Base-by-base conservation (phyloP, 2,113 vertebrate genomes). In the Ginglymostoma cirratum region DNA sequence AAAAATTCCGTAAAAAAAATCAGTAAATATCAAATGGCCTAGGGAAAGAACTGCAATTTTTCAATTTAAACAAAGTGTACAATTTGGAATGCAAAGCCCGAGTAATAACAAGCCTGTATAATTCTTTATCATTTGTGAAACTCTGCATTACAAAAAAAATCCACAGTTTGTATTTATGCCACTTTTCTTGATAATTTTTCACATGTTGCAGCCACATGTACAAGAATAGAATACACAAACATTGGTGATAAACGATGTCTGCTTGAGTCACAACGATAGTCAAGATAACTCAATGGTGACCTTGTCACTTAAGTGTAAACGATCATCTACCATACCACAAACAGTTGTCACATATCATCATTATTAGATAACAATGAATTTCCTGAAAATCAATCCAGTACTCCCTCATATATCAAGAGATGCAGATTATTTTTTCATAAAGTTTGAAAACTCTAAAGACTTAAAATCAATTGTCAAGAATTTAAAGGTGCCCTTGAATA, bases 331-430 rank as follows among this genome's bases (percentile, higher is more conserved):
- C 69, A 95, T 7, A 70, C 38, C 69, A 52, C 69, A 52, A 95
- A 52, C 94, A 95, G 42, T 72, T 95, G 94, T 95, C 94, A 76
- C 42, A 45, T 52, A 72, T 76, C 42, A 72, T 45, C 42, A 6
- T 34, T 72, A 48, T 69, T 95, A 45, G 69, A 30, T 52, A 95
- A 72, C 34, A 42, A 72, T 95, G 72, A 95, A 93, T 95, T 95
- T 95, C 38, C 94, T 95, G 67, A 45, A 95, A 69, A 14, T 52
- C 65, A 15, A 70, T 72, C 48, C 66, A 95, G 3, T n/a, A 70
- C 66, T 2, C 27, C n/a, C 27, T 30, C 30, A 90, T 5, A 83
- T 52, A 45, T 34, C 87, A 42, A 69, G 21, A 48, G 67, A 45
- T 76, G 12, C 0, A 52, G 42, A 76, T 72, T 72, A 72, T 72